phyloP scores from a whole-genome alignment of 2,113 vertebrate genomes.

The Lycaon pictus region DNA sequence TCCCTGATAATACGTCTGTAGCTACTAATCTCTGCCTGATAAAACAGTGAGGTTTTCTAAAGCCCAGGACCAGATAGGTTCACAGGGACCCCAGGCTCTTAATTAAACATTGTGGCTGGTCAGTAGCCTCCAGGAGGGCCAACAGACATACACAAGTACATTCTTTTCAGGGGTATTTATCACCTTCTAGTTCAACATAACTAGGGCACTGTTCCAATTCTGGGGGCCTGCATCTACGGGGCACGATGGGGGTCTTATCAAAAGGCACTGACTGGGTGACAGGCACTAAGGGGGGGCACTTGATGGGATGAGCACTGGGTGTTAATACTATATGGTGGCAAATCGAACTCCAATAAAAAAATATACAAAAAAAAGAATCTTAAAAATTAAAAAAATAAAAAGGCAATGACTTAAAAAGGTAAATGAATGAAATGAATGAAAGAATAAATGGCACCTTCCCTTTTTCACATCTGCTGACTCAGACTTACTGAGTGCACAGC shows the following conservation, averaged over 20 bases:
- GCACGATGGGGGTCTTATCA: background rate
- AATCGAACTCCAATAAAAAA: too few species aligned
- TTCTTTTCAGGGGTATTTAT: slow-evolving; percentile 7
- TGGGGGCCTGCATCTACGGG: background rate
- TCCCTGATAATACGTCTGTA: background rate
- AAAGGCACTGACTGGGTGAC: background rate
- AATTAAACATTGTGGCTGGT: background rate
- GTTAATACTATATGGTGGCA: too few species aligned
- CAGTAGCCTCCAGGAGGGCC: background rate
- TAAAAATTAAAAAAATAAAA: background rate
- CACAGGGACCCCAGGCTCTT: background rate
- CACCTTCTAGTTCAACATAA: background rate
- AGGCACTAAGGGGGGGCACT: too few species aligned
- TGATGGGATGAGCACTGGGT: too few species aligned
- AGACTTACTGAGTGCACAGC: background rate
- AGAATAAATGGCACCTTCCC: background rate
- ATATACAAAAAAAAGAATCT: too few species aligned
- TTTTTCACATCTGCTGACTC: background rate
- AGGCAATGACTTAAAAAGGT: background rate
- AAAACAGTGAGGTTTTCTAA: background rate
- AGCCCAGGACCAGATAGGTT: background rate
- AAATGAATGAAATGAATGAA: background rate
- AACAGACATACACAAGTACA: background rate
- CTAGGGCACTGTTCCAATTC: background rate
- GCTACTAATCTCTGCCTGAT: background rate